A percentile compares a stretch with the other conserved stretches of the same genome.
These are phyloP conservation scores for Clamator glandarius DNA, from an alignment of 2,797 vertebrate genomes.

Conservation along the genomic window DNA sequence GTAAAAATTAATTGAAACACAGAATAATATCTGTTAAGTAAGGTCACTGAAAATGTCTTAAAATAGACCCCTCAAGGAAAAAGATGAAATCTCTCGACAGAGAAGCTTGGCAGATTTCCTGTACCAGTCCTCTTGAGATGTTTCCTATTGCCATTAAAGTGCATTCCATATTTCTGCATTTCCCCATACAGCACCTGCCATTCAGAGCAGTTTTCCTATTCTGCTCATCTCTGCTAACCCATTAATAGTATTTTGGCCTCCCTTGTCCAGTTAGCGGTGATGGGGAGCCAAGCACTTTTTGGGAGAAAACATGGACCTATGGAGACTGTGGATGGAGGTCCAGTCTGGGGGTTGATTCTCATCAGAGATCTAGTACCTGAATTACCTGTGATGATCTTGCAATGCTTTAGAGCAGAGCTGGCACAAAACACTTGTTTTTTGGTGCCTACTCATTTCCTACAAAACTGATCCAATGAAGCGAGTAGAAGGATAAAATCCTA, in stretches of 20 bases:
- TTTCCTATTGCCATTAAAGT: constrained; percentile 8
- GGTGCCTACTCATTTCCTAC: neutral
- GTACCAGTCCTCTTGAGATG: constrained; percentile 47
- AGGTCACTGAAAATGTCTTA: constrained; percentile 65
- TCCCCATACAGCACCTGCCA: neutral
- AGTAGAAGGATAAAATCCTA: neutral
- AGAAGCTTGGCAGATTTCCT: constrained; percentile 59
- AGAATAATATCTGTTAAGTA: constrained; percentile 59
- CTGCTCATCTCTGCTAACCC: neutral
- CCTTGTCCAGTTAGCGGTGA: neutral
- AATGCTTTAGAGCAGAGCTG: neutral
- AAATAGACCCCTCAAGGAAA: constrained; percentile 66
- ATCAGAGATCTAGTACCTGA: neutral
- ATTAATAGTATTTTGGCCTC: neutral
- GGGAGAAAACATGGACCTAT: neutral
- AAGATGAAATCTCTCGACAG: constrained; percentile 45
- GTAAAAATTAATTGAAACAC: constrained; percentile 70
- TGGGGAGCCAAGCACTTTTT: neutral
- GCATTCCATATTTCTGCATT: constrained; percentile 9
- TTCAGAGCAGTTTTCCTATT: neutral
- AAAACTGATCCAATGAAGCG: neutral
- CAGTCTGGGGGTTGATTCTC: neutral
- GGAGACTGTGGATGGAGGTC: neutral
- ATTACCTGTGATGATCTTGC: neutral
- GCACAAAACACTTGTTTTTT: neutral